phyloP scores from a whole-genome alignment of 2,797 vertebrate genomes.

The Sphenodon punctatus region DNA sequence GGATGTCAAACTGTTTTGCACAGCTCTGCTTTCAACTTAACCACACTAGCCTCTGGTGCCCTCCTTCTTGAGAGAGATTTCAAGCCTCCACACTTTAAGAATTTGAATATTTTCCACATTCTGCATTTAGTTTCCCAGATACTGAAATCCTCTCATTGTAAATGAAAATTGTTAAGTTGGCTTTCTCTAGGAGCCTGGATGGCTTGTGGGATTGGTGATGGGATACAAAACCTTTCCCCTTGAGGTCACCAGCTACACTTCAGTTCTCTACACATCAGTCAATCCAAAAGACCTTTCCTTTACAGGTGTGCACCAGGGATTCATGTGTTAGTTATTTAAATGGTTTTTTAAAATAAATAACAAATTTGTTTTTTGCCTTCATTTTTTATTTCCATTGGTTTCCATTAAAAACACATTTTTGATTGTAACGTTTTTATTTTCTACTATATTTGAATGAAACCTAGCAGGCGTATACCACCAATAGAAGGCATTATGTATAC shows the following conservation, averaged over 20 bases:
- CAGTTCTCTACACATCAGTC: neutral
- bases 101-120: slow-evolving; percentile 14
- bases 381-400: too few relatives aligned
- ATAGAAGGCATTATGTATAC: too few relatives aligned
- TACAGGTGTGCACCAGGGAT: too few relatives aligned
- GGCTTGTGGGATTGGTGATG: neutral
- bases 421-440: too few relatives aligned
- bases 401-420: too few relatives aligned
- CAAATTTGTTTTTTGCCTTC: too few relatives aligned
- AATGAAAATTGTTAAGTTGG: slow-evolving; percentile 1
- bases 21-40: slow-evolving; percentile 17
- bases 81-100: slow-evolving; percentile 19
- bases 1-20: slow-evolving; percentile 13
- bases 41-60: slow-evolving; percentile 36
- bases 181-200: slow-evolving; percentile 13
- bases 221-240: neutral
- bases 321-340: too few relatives aligned
- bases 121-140: slow-evolving; percentile 21
- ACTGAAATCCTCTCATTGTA: neutral
- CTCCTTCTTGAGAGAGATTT: slow-evolving; percentile 39
- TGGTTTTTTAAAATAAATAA: too few relatives aligned
- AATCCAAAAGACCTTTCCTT: too few relatives aligned
- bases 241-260: neutral
- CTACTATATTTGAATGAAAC: too few relatives aligned
- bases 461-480: too few relatives aligned